phyloP scores from a whole-genome alignment of 2,888 invertebrate genomes.

The Campaea margaritaria region DNA sequence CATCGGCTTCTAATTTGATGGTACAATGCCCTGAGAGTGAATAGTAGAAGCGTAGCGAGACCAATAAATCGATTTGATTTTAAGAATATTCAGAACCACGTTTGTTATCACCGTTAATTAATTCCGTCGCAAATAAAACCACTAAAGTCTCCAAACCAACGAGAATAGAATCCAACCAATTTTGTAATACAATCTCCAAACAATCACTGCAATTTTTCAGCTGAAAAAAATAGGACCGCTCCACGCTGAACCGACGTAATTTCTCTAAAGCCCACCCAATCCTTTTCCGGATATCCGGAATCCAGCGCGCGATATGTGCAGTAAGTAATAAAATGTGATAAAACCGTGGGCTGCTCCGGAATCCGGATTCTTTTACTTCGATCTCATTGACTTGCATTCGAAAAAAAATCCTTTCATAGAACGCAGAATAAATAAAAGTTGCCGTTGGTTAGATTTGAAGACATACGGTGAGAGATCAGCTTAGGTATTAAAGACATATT shows the following conservation, averaged over 20 bases:
- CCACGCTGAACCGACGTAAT: conserved; percentile 34
- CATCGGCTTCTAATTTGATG: no score
- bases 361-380: conserved; percentile 16
- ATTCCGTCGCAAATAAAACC: conserved; percentile 3
- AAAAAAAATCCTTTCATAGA: conserved; percentile 7
- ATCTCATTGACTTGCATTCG: conserved; percentile 18
- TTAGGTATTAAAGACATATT: no score
- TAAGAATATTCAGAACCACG: no score
- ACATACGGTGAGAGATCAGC: background rate
- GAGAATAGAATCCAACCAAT: conserved; percentile 11
- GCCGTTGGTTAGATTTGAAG: background rate
- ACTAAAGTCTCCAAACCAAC: background rate
- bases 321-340: conserved; percentile 35
- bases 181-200: conserved; percentile 25
- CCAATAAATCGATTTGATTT: no score
- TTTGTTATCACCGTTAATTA: no score
- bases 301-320: conserved; percentile 35
- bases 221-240: conserved; percentile 19
- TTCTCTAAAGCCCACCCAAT: conserved; percentile 37
- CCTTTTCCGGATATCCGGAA: conserved; percentile 33
- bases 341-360: conserved; percentile 19
- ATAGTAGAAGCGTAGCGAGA: no score
- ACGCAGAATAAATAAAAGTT: no score
- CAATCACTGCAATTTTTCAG: conserved; percentile 31
- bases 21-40: no score